These are phyloP conservation scores for Zaprionus lineosus DNA, from an alignment of 2,888 invertebrate genomes.

Conservation along the genomic window DNA sequence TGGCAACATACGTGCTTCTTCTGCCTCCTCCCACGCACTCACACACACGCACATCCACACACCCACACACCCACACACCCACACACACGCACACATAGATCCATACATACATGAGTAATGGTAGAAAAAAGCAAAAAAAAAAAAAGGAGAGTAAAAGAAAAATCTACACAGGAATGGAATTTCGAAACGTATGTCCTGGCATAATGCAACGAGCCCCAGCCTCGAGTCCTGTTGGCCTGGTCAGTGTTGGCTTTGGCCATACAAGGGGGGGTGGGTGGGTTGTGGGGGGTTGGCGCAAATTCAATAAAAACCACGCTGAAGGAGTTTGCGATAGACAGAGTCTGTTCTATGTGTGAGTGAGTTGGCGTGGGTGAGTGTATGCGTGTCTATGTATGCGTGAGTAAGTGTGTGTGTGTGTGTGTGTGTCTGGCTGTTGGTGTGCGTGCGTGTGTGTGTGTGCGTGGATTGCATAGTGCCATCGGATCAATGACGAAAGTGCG, in stretches of 20 bases:
- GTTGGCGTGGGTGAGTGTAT: background rate
- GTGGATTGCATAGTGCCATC: conserved; percentile 19
- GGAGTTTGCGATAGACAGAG: conserved; percentile 46
- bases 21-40: background rate
- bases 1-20: conserved; percentile 54
- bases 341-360: conserved; percentile 7
- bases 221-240: conserved; percentile 45
- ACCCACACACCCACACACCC: background rate
- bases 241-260: conserved; percentile 14
- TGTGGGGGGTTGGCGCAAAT: conserved; percentile 35
- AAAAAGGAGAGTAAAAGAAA: conserved; percentile 26
- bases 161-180: conserved; percentile 71
- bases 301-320: conserved; percentile 51
- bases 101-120: conserved; percentile 61
- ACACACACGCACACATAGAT: background rate
- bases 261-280: background rate
- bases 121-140: conserved; percentile 11
- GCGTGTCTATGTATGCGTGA: conserved; percentile 1
- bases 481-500: conserved; percentile 78
- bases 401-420: conserved; percentile 10
- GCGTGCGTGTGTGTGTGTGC: too few species aligned
- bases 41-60: conserved; percentile 1
- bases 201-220: conserved; percentile 69
- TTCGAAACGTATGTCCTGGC: conserved; percentile 74
- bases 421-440: too few species aligned